Base-by-base conservation (phyloP, 2,797 vertebrate species). In the Harpagifer antarcticus region DNA sequence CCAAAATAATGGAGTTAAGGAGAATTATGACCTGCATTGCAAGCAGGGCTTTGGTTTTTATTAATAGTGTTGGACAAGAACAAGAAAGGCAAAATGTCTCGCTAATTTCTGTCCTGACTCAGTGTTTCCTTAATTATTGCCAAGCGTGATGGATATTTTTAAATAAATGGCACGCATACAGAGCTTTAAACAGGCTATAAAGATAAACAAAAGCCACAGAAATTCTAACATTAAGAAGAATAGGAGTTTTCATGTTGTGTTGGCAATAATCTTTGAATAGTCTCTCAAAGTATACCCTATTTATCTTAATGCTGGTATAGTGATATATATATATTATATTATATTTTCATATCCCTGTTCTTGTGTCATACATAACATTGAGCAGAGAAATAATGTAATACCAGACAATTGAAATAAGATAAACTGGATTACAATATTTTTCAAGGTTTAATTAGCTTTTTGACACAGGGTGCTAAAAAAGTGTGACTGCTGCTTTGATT, bases 361-460 rank as follows among this genome's bases (percentile, higher is more conserved):
- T 62, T 61, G 48, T 67, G 13, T 53, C 43, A 60, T 61, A 58
- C 37, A 55, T 72, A 63, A 63, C 37, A 66, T 60, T 79, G 40
- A 53, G 44, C 54, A 74, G 33, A 74, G 31, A 72, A 81, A 85
- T 74, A 72, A 81, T 79, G 48, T 79, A 61, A 76, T 68, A 67
- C 15, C 27, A 65, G 33, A 55, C 59, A 73, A 72, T 73, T 50
- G 17, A 56, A 72, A 68, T 59, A 19, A 40, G 17, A 58, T 74
- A 74, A 55, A 74, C 43, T 71, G 54, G 68, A 68, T 78, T 40
- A 61, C 23, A 70, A 47, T 77, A 57, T 64, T 52, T 74, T 57
- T 66, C 33, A 2, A 10, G 61, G 4, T 81, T 82, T 82, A 82
- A 87, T 88, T 81, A 80, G 60, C 78, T 85, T 86, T 73, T 75